A percentile compares a stretch with the other conserved stretches of the same genome.
phyloP scores from a whole-genome alignment of 2,113 vertebrate genomes.

The Corvus hawaiiensis region DNA sequence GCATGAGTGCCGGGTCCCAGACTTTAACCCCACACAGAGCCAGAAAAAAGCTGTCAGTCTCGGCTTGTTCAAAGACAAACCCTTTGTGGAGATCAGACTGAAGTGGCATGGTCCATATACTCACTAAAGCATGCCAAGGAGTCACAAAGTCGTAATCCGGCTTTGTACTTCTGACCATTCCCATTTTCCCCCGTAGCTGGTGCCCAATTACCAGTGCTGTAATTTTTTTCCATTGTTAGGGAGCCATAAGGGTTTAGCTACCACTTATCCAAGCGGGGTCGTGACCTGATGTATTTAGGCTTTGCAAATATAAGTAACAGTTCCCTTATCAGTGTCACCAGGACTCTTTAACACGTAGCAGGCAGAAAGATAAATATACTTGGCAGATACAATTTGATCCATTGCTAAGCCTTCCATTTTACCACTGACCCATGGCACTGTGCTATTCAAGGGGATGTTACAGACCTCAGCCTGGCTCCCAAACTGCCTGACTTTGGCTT shows the following conservation, averaged over 20 bases:
- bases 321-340: conserved; percentile 76
- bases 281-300: conserved; percentile 75
- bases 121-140: conserved; percentile 68
- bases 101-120: conserved; percentile 76
- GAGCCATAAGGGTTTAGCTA: conserved; percentile 74
- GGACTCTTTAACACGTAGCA: conserved; percentile 77
- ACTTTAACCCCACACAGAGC: conserved; percentile 64
- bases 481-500: not conserved
- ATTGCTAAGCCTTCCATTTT: conserved; percentile 72
- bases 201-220: conserved; percentile 61
- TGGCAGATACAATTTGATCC: conserved; percentile 74
- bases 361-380: conserved; percentile 81
- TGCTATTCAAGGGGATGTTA: conserved; percentile 67
- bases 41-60: conserved; percentile 78
- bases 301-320: conserved; percentile 69
- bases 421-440: conserved; percentile 68
- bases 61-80: conserved; percentile 74
- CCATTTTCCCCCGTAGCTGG: conserved; percentile 47
- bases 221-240: conserved; percentile 67
- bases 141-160: conserved; percentile 67
- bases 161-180: conserved; percentile 72
- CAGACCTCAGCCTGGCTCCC: not conserved
- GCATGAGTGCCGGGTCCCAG: conserved; percentile 71
- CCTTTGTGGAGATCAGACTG: conserved; percentile 73
- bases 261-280: conserved; percentile 78